Evolutionary conservation across 2,797 vertebrate species (phyloP).

Genomic region (Microctenopoma steveboyesi): DNA sequence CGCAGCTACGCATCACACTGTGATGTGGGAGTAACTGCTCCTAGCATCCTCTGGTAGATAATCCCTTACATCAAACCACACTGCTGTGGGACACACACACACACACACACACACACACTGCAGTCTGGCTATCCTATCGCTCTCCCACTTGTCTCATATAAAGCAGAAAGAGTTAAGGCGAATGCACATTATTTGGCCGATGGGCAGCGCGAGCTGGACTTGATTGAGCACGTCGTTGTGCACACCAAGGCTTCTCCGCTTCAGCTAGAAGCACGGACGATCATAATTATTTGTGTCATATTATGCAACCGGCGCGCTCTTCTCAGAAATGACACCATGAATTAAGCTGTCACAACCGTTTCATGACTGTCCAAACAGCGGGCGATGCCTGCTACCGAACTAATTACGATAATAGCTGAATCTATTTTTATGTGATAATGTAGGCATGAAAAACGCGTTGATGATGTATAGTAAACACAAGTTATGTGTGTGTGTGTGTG

Average conservation of each 20-base stretch:
- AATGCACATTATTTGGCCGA: conserved; percentile 11
- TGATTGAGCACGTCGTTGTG: conserved; percentile 23
- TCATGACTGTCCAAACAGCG: conserved; percentile 38
- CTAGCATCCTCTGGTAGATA: not conserved
- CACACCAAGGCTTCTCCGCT: conserved; percentile 16
- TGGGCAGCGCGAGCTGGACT: conserved; percentile 21
- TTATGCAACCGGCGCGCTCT: conserved; percentile 39
- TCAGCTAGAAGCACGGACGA: conserved; percentile 34
- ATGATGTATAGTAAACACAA: not conserved
- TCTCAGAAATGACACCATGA: conserved; percentile 42
- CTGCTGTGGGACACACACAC: too few relatives aligned
- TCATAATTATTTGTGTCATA: conserved; percentile 59
- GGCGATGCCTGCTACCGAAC: conserved; percentile 12
- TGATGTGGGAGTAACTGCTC: not conserved
- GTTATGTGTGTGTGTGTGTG: not conserved
- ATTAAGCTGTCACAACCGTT: conserved; percentile 61
- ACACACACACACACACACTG: too few relatives aligned
- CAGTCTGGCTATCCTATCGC: too few relatives aligned
- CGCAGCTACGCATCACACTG: too few relatives aligned
- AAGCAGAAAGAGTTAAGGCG: conserved; percentile 29
- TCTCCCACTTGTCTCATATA: conserved; percentile 16
- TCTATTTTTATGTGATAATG: conserved; percentile 23
- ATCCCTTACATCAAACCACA: conserved; percentile 2
- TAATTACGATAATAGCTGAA: conserved; percentile 24
- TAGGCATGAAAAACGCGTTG: not conserved